A percentile compares a stretch with the other conserved stretches of the same genome.
Conservation (phyloP, 2,797 vertebrate genomes). For the Neomorphus geoffroyi region DNA sequence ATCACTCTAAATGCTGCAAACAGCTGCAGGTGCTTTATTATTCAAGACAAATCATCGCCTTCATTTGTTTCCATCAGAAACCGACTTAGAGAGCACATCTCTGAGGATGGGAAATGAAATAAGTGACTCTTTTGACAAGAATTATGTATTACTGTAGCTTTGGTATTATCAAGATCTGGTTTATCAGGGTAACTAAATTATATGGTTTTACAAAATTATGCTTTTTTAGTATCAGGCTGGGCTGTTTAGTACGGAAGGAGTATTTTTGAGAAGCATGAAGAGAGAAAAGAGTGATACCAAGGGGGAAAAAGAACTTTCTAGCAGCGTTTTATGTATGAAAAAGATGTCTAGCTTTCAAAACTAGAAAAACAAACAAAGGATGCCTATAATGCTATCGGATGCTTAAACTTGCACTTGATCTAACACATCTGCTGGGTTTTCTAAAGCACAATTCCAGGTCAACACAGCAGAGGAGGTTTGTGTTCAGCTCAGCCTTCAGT, state of each 20-base stretch:
- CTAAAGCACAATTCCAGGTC: neutral
- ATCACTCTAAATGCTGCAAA: slow-evolving; percentile 24
- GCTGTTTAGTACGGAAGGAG: neutral
- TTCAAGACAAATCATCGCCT: slow-evolving; percentile 51
- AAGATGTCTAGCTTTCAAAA: neutral
- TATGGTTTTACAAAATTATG: neutral
- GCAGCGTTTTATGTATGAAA: neutral
- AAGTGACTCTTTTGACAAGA: slow-evolving; percentile 37
- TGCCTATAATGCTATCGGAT: neutral
- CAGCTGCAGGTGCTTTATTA: slow-evolving; percentile 70
- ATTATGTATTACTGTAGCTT: slow-evolving; percentile 27
- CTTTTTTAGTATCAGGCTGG: neutral
- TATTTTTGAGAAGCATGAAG: neutral
- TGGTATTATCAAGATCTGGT: slow-evolving; percentile 20
- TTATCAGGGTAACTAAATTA: neutral
- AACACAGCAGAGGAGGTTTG: neutral
- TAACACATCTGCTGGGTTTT: neutral
- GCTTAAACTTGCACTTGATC: neutral
- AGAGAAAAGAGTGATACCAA: neutral
- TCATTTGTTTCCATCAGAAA: slow-evolving; percentile 56
- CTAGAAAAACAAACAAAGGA: neutral
- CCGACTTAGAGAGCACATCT: neutral
- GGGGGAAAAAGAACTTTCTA: neutral
- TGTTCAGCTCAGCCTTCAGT: neutral
- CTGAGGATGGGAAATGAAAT: slow-evolving; percentile 46